phyloP scores from a whole-genome alignment of 2,797 vertebrate species.

The Austrolebias charrua region DNA sequence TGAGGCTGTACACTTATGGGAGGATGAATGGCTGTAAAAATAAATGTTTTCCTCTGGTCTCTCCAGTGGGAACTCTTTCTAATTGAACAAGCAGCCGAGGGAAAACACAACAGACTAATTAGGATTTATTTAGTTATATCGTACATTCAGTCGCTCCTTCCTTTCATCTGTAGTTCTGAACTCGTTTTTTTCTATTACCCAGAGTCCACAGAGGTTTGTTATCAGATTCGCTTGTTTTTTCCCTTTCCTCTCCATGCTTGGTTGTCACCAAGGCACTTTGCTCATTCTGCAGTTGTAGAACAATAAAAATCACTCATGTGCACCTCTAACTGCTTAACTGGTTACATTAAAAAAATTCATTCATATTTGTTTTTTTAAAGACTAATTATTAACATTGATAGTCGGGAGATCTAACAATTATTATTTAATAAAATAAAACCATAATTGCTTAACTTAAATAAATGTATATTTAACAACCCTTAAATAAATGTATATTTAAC shows the following conservation, averaged over 20 bases:
- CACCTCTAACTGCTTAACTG: neutral
- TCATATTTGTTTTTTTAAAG: neutral
- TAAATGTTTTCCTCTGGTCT: conserved; percentile 33
- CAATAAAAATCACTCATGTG: neutral
- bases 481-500: too few species aligned
- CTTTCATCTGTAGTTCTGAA: conserved; percentile 17
- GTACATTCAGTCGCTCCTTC: conserved; percentile 37
- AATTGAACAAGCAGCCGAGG: conserved; percentile 60
- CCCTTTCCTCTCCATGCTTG: conserved; percentile 4
- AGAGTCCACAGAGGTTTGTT: neutral
- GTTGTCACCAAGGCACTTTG: conserved; percentile 12
- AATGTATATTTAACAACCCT: too few species aligned
- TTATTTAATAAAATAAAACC: too few species aligned
- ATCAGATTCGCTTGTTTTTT: neutral
- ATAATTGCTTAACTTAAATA: too few species aligned
- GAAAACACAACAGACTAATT: conserved; percentile 70
- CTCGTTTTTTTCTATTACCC: conserved; percentile 26
- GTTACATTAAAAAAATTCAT: neutral
- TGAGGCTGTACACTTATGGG: neutral
- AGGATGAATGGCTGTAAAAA: neutral
- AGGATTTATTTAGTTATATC: conserved; percentile 63
- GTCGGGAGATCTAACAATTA: too few species aligned
- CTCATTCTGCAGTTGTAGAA: neutral
- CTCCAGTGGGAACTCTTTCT: conserved; percentile 39
- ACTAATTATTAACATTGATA: too few species aligned